Evolutionary conservation across 1,140 invertebrate species (phyloP), one percentile per base, ranked within the genome.

Genomic region (Magallana ariakensis): DNA sequence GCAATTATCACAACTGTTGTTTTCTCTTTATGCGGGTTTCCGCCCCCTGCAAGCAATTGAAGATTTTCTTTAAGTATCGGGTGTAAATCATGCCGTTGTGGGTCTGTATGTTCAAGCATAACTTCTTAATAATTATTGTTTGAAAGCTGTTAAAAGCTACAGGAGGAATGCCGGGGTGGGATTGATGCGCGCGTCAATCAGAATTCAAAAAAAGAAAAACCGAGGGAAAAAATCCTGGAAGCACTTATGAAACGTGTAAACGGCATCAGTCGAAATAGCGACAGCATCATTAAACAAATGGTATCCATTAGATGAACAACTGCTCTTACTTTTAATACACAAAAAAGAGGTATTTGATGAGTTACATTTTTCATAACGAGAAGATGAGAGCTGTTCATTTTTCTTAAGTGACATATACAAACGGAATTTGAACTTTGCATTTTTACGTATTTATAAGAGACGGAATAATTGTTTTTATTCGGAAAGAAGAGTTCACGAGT

Each of bases 91-190:
- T 75, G 33, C 66, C 66, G 22, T 26, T 75, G 66, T 26, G 22
- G 22, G 66, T 75, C 66, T 75, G 9, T 75, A 33, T 75, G 10
- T 75, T 75, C 11, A 75, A 46, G 66, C 66, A 75, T 75, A 75
- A 75, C 66, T 33, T 75, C 66, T 75, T 75, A 75, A 75, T 75
- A 75, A 75, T 75, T 75, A 75, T 75, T 75, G 66, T 75, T 75
- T 75, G 66, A 11, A 19, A 75, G 66, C 66, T 75, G 66, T 75
- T 75, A 75, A 33, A 75, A 9, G 22, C 66, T 22, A 75, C 66
- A 26, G 66, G 66, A 75, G 66, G 22, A 75, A 75, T 75, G 19
- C 22, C 8, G 22, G 66, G 66, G 66, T 33, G 66, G 66, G 26
- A 75, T 26, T 13, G 66, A 75, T 75, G 66, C 66, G 66, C 66